These are phyloP conservation scores for Trichogramma pretiosum DNA, from an alignment of 1,140 invertebrate genomes.

Conservation along the genomic window DNA sequence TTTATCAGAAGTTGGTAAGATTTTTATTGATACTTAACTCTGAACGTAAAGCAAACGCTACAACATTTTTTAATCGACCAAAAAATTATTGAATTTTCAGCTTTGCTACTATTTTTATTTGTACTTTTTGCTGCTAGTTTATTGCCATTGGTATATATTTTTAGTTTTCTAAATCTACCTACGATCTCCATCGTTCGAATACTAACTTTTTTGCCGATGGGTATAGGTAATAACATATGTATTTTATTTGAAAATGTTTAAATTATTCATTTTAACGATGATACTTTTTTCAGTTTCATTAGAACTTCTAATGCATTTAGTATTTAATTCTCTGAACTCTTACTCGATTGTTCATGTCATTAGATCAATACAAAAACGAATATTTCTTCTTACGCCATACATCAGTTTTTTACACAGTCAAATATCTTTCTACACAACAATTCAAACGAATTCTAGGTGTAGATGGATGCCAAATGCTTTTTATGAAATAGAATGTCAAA, in stretches of 20 bases:
- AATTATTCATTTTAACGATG: not conserved
- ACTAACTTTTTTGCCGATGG: slow-evolving; percentile 26
- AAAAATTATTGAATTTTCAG: slow-evolving; percentile 28
- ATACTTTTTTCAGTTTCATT: slow-evolving; percentile 28
- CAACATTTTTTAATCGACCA: too few species aligned
- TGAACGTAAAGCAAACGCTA: too few species aligned
- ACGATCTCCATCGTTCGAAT: slow-evolving; percentile 24
- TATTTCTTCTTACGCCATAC: slow-evolving; percentile 35
- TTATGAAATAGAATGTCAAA: not conserved
- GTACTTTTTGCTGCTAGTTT: slow-evolving; percentile 32
- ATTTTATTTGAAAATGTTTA: not conserved
- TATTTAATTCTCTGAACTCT: not conserved
- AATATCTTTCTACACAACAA: slow-evolving; percentile 25
- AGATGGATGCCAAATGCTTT: not conserved
- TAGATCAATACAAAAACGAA: slow-evolving; percentile 26
- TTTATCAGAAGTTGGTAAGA: not conserved
- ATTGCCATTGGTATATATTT: slow-evolving; percentile 28
- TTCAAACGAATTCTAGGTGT: slow-evolving; percentile 31
- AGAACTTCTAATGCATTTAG: slow-evolving; percentile 12
- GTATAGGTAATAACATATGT: slow-evolving; percentile 26
- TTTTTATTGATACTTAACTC: too few species aligned
- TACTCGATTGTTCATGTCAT: slow-evolving; percentile 3
- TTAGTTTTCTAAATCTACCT: slow-evolving; percentile 31
- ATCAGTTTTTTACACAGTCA: slow-evolving; percentile 37
- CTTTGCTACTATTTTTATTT: slow-evolving; percentile 25